phyloP scores from a whole-genome alignment of 2,888 invertebrate species.

The Drosophila recens region DNA sequence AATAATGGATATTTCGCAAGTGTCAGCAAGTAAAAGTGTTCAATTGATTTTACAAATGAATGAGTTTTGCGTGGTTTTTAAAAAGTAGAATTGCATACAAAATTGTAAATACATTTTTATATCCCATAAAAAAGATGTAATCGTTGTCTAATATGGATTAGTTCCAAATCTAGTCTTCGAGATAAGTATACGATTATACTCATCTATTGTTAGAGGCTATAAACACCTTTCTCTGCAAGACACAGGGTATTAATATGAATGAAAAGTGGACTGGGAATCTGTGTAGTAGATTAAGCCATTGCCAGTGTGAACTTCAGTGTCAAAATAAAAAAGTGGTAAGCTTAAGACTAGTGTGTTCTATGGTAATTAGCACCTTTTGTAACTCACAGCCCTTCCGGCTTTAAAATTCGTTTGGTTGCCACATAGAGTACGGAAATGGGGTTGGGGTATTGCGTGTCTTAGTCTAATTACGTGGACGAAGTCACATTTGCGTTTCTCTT shows the following conservation, averaged over 20 bases:
- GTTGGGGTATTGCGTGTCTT: conserved; percentile 20
- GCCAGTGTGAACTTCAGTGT: conserved; percentile 18
- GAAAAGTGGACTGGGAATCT: conserved; percentile 3
- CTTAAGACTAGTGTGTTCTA: conserved; percentile 10
- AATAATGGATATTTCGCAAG: conserved; percentile 12
- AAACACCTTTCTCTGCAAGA: background rate
- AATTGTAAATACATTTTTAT: background rate
- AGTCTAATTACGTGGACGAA: conserved; percentile 22
- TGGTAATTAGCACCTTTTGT: conserved; percentile 19
- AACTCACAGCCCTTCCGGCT: conserved; percentile 6
- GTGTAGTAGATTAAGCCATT: background rate
- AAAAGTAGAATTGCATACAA: background rate
- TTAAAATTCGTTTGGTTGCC: background rate
- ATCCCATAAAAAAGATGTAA: background rate
- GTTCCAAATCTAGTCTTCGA: background rate
- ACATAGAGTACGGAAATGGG: conserved; percentile 6
- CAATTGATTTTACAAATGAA: conserved; percentile 2
- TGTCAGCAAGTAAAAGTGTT: background rate
- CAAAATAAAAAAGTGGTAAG: conserved; percentile 19
- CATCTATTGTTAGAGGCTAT: background rate
- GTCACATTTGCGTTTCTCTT: conserved; percentile 15
- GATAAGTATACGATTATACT: background rate
- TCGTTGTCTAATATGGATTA: background rate
- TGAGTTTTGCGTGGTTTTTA: conserved; percentile 1
- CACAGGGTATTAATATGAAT: background rate